These are phyloP conservation scores for Ectemnius lituratus DNA, from an alignment of 2,888 invertebrate species.

Conservation along the genomic window DNA sequence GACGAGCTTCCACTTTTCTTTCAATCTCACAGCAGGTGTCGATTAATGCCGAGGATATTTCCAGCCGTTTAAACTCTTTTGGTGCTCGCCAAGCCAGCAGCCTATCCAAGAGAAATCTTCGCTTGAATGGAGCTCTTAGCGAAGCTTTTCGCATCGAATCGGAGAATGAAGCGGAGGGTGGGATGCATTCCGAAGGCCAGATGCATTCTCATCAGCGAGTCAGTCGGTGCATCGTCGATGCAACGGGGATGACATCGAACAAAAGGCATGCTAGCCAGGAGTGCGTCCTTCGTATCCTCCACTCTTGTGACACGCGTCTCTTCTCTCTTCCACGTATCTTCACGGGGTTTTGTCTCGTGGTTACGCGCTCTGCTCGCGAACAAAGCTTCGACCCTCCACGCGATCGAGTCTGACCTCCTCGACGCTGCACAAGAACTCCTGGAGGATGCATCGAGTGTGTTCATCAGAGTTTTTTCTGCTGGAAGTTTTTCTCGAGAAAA, in stretches of 20 bases:
- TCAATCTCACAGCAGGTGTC: too few species aligned
- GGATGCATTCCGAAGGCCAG: neutral
- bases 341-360: constrained; percentile 47
- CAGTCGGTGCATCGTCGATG: constrained; percentile 24
- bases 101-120: too few species aligned
- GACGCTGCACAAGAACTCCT: constrained; percentile 9
- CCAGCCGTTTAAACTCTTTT: too few species aligned
- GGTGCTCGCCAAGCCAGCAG: too few species aligned
- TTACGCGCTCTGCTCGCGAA: constrained; percentile 54
- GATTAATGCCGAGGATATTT: too few species aligned
- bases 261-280: constrained; percentile 26
- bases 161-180: neutral
- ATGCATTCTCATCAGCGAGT: constrained; percentile 1
- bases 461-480: neutral
- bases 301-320: neutral
- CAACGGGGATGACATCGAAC: constrained; percentile 31
- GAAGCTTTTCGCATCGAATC: too few species aligned
- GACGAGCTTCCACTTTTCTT: too few species aligned
- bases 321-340: constrained; percentile 22
- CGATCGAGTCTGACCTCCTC: constrained; percentile 41
- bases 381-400: constrained; percentile 49
- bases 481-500: too few species aligned
- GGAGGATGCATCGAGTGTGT: constrained; percentile 15
- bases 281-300: neutral
- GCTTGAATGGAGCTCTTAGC: too few species aligned